Conservation (phyloP, 1,140 invertebrate genomes). For the Bilobella aurantiaca region DNA sequence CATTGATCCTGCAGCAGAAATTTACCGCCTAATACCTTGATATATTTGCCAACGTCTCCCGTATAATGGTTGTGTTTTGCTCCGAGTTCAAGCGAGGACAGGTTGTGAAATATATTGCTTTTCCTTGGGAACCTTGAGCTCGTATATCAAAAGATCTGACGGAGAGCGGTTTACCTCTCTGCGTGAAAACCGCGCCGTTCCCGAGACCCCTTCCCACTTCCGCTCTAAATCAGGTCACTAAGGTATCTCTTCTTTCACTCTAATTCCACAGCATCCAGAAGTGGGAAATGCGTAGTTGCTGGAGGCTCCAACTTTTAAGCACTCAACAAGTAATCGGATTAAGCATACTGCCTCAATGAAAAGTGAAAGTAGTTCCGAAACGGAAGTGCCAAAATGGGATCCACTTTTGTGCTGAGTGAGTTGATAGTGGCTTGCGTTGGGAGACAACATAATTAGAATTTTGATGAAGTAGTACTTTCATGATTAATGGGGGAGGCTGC, state of each 20-base stretch:
- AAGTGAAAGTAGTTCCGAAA: too few relatives aligned
- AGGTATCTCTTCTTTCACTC: not conserved
- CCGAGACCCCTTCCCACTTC: not conserved
- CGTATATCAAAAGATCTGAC: not conserved
- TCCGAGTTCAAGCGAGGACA: not conserved
- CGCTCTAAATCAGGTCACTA: not conserved
- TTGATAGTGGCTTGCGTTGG: not conserved
- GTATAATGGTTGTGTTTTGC: not conserved
- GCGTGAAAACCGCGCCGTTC: not conserved
- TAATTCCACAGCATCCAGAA: not conserved
- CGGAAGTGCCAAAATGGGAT: not conserved
- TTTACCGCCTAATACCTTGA: too few relatives aligned
- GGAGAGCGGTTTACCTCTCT: not conserved
- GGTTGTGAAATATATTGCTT: not conserved
- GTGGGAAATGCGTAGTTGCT: not conserved
- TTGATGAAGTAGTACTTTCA: not conserved
- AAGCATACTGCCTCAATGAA: not conserved
- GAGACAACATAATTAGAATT: conserved; percentile 8
- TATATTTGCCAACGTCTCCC: too few relatives aligned
- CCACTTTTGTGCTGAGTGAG: not conserved
- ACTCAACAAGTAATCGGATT: conserved; percentile 5
- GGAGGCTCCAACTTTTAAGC: not conserved
- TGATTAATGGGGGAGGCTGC: not conserved
- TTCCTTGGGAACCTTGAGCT: not conserved
- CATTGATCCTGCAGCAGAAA: too few relatives aligned